Base-by-base conservation (phyloP, 1,140 invertebrate genomes). In the Drosophila jambulina region DNA sequence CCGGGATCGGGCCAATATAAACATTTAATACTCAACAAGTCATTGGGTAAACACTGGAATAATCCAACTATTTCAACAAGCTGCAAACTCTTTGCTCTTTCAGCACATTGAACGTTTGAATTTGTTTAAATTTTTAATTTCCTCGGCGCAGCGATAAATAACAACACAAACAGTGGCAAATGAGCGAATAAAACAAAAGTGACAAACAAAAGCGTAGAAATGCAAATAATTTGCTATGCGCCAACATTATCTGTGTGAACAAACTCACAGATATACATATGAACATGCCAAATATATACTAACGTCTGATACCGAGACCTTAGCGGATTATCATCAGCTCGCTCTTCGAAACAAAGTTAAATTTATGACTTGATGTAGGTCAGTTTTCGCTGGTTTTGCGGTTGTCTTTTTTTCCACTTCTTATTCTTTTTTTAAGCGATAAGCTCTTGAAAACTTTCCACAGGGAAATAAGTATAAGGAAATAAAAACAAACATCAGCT, bases 351-450 rank as follows among this genome's bases (percentile, higher is more conserved):
- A 60, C 43, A 54, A 63, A 63, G 69, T 76, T 75, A 21, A 59
- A 62, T 62, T 71, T 70, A 63, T 76, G 34, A 19, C 43, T 80
- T 60, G 63, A 76, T 75, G 82, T 80, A 86, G 82, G 82, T 86
- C 82, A 86, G 82, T 79, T 79, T 70, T 69, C 45, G 59, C 53
- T 34, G 61, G 32, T 48, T 40, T 81, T 65, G 61, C 61, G 38
- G 10, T 40, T 36, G 51, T 17, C 4, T 51, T 51, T 32, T n/a
- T 27, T 34, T 45, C 0, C 45, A 46, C 43, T 53, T 75, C 29
- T 19, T 25, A 23, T 25, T 46, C n/a, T 36, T 49, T 51, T 29
- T 29, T 17, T 53, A 29, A 4, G 46, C 34, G 80, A 71, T 79
- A 76, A 75, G 64, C 62, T 64, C 45, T 43, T 36, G 8, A 59